Evolutionary conservation across 2,888 invertebrate species (phyloP).

Genomic region (Spilosoma lubricipeda): DNA sequence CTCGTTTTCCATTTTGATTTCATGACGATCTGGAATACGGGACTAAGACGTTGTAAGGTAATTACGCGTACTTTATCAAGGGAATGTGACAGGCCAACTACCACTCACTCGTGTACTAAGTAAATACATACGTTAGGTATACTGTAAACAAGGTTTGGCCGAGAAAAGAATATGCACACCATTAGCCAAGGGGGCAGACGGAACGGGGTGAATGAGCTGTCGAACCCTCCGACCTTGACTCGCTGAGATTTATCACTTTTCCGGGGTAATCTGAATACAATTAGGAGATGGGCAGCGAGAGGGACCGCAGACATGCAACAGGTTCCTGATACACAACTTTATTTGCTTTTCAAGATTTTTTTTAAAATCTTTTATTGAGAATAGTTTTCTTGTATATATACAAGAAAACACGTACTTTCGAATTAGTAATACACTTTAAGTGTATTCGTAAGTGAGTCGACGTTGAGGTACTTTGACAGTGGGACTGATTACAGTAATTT

Average conservation of each 20-base stretch:
- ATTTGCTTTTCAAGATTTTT: constrained; percentile 40
- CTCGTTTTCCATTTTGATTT: constrained; percentile 58
- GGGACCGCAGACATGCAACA: constrained; percentile 71
- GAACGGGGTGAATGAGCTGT: constrained; percentile 83
- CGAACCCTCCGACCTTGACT: constrained; percentile 85
- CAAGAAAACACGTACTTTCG: background rate
- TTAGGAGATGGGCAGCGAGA: constrained; percentile 76
- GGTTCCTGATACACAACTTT: constrained; percentile 62
- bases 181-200: constrained; percentile 80
- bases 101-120: constrained; percentile 57
- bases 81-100: constrained; percentile 49
- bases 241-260: constrained; percentile 82
- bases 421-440: background rate
- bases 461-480: too few relatives aligned
- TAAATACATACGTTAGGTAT: constrained; percentile 63
- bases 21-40: constrained; percentile 51
- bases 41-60: constrained; percentile 49
- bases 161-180: constrained; percentile 82
- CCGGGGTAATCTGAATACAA: constrained; percentile 84
- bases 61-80: constrained; percentile 55
- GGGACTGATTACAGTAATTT: too few relatives aligned
- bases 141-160: constrained; percentile 65
- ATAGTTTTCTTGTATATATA: background rate
- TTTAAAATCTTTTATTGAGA: background rate
- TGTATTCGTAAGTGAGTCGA: too few relatives aligned